Evolutionary conservation across 1,140 invertebrate species (phyloP).

Genomic region (Ephestia elutella): DNA sequence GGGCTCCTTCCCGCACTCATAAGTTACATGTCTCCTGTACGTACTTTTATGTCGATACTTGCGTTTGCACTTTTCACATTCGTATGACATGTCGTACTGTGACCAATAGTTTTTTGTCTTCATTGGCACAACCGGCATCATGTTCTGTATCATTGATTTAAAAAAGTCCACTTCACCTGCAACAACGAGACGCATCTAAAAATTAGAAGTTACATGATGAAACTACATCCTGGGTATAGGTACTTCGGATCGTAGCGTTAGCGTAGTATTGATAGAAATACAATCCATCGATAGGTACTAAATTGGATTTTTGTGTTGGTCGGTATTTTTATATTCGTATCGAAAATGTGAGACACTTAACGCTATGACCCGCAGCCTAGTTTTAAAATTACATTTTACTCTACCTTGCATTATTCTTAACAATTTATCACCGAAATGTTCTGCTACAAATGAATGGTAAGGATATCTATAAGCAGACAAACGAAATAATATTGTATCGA

Average conservation of each 20-base stretch:
- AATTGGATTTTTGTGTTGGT: too few relatives aligned
- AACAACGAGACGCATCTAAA: constrained; percentile 53
- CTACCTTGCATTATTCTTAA: background rate
- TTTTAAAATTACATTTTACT: background rate
- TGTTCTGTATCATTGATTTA: constrained; percentile 66
- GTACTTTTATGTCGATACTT: constrained; percentile 73
- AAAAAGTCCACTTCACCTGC: constrained; percentile 69
- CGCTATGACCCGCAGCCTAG: background rate
- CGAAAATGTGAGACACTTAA: background rate
- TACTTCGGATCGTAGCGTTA: background rate
- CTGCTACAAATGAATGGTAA: background rate
- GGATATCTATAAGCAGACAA: constrained; percentile 27
- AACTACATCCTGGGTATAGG: background rate
- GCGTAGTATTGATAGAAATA: too few relatives aligned
- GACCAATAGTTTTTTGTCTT: constrained; percentile 68
- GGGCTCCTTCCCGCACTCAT: constrained; percentile 74
- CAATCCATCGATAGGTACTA: too few relatives aligned
- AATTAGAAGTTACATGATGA: constrained; percentile 9
- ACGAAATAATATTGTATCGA: constrained; percentile 46
- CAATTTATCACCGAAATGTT: background rate
- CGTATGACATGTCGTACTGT: constrained; percentile 55
- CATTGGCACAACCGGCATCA: constrained; percentile 63
- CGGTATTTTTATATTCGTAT: too few relatives aligned
- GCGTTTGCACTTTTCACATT: constrained; percentile 66
- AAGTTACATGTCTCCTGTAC: constrained; percentile 68